Evolutionary conservation across 2,797 vertebrate genomes (phyloP), one percentile per base, ranked within the genome.

Genomic region (Lacerta agilis): DNA sequence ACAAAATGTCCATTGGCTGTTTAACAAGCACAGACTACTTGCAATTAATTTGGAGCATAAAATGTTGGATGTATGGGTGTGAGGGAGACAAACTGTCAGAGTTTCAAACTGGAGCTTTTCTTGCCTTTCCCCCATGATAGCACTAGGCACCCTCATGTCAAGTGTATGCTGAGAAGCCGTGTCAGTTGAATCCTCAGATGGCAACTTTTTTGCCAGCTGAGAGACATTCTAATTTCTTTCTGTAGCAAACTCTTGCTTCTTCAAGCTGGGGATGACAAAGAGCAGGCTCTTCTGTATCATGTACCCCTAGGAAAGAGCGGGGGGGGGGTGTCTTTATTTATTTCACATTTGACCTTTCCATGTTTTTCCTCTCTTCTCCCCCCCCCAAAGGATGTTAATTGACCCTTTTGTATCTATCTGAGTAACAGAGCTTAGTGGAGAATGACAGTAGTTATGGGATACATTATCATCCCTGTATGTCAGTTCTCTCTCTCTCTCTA

Each of bases 201-300:
- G 89, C 76, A 89, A 83, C 88, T 92, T 91, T 85, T 86, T 94
- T 88, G 92, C 80, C 78, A 92, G n/a, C 86, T 71, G 92, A 87
- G 91, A 96, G 92, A 95, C 93, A 95, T 92, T 94, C 91, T 94
- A 96, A 94, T 94, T 93, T 92, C 82, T 91, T 92, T 76, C 86
- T 66, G 66, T 33, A 13, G 86, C 91, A 91, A 89, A 90, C 86
- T 90, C 91, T 6, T 91, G 82, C 82, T 86, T 93, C 87, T 91
- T 85, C 92, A 93, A 93, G 89, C 90, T 94, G 72, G 36, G 93
- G 82, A 88, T 96, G 91, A 82, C 82, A 95, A 90, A 93, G 79
- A 90, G 49, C 90, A 84, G 45, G 83, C 80, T 93, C 91, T 89
- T 55, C 49, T 55, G 49, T 55, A 55, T 55, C 3, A 3, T 87